Conservation (phyloP, 2,113 vertebrate species). For the Verasper variegatus region DNA sequence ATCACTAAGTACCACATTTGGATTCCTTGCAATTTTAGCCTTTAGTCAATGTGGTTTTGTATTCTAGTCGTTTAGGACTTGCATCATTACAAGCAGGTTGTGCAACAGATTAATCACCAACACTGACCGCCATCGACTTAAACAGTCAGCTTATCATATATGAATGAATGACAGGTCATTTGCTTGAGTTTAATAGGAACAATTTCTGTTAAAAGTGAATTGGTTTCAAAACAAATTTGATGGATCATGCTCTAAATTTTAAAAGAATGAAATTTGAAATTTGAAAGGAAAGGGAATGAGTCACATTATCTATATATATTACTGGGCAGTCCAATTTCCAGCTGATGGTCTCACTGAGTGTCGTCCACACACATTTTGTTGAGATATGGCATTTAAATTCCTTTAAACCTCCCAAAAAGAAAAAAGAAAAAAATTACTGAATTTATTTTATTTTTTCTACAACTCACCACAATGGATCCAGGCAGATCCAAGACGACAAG, state of each 20-base stretch:
- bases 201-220: too few relatives aligned
- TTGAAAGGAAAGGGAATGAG: neutral
- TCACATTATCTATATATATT: neutral
- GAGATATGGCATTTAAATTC: too few relatives aligned
- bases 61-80: too few relatives aligned
- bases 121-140: too few relatives aligned
- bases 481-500: conserved; percentile 86
- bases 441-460: neutral
- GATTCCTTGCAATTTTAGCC: too few relatives aligned
- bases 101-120: too few relatives aligned
- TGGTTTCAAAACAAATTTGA: neutral
- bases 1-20: neutral
- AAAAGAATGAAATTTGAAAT: neutral
- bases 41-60: too few relatives aligned
- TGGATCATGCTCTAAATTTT: too few relatives aligned
- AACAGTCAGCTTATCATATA: neutral
- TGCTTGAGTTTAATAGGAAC: neutral
- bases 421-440: neutral
- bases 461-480: conserved; percentile 88
- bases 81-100: too few relatives aligned
- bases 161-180: neutral
- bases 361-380: neutral
- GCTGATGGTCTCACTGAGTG: neutral
- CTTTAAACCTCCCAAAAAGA: too few relatives aligned
- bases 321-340: neutral